A percentile compares a stretch with the other conserved stretches of the same genome.
phyloP scores from a whole-genome alignment of 2,888 invertebrate species.

The Diabrotica balteata region DNA sequence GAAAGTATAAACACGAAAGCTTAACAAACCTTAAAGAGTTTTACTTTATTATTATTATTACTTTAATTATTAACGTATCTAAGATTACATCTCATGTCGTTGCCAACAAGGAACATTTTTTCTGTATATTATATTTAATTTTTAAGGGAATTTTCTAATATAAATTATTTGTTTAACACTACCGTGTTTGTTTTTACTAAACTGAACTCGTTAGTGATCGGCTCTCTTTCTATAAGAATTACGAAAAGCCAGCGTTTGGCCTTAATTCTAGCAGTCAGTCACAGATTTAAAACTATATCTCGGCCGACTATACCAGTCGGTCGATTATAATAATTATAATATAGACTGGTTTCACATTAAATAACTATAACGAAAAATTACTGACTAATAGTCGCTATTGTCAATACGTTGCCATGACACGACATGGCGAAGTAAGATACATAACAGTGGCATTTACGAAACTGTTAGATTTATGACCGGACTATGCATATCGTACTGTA shows the following conservation, averaged over 20 bases:
- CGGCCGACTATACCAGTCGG: conserved; percentile 5
- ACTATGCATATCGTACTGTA: too few relatives aligned
- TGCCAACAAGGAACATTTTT: too few relatives aligned
- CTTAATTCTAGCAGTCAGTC: conserved; percentile 16
- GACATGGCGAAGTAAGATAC: background rate
- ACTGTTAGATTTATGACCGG: too few relatives aligned
- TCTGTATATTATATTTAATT: too few relatives aligned
- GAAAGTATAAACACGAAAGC: too few relatives aligned
- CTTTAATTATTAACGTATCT: too few relatives aligned
- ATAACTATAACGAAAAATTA: conserved; percentile 3
- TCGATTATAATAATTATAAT: conserved; percentile 15
- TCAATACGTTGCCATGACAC: background rate
- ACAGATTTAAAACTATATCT: conserved; percentile 12
- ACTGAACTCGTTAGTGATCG: background rate
- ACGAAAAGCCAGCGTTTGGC: conserved; percentile 24
- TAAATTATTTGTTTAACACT: too few relatives aligned
- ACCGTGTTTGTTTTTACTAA: too few relatives aligned
- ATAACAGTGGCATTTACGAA: conserved; percentile 5
- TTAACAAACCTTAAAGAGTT: too few relatives aligned
- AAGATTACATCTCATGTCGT: too few relatives aligned
- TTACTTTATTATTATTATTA: too few relatives aligned
- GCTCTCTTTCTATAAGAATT: conserved; percentile 12
- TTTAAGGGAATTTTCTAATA: too few relatives aligned
- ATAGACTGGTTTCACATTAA: conserved; percentile 9
- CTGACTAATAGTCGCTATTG: conserved; percentile 5